Conservation (phyloP, 2,113 vertebrate genomes). For the Pongo pygmaeus region DNA sequence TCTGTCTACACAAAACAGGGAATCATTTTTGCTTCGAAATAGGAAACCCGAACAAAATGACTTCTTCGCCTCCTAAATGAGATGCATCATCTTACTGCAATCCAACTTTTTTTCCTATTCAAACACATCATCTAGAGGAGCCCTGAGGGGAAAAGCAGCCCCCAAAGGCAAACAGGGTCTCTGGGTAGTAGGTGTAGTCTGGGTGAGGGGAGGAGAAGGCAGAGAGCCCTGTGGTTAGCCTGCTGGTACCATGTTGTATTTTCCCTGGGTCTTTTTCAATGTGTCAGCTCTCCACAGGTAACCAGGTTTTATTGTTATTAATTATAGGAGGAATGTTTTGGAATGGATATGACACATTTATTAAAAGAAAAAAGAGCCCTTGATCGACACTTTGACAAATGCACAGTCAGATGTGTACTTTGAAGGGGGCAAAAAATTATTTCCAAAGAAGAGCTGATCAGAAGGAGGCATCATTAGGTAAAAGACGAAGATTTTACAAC, state of each 20-base stretch:
- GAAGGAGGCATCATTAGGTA: not conserved
- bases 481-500: not conserved
- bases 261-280: conserved; percentile 32
- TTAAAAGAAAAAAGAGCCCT: conserved; percentile 49
- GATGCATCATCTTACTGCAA: not conserved
- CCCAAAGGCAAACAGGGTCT: not conserved
- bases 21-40: not conserved
- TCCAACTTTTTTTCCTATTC: not conserved
- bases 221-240: not conserved
- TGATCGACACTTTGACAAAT: conserved; percentile 58
- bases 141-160: not conserved
- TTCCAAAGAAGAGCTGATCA: not conserved
- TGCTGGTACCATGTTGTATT: not conserved
- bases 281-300: conserved; percentile 58
- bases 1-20: not conserved
- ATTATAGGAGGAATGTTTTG: conserved; percentile 39
- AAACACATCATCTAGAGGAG: not conserved
- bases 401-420: not conserved
- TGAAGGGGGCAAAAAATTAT: not conserved
- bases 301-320: conserved; percentile 45
- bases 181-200: not conserved
- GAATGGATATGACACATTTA: conserved; percentile 14
- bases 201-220: not conserved
- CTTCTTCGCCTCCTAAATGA: not conserved
- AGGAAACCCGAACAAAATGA: not conserved